Percentiles rank a stretch among this genome's conserved stretches.
These are phyloP conservation scores for Aphidius ervi DNA, from an alignment of 1,140 invertebrate species.

Conservation along the genomic window DNA sequence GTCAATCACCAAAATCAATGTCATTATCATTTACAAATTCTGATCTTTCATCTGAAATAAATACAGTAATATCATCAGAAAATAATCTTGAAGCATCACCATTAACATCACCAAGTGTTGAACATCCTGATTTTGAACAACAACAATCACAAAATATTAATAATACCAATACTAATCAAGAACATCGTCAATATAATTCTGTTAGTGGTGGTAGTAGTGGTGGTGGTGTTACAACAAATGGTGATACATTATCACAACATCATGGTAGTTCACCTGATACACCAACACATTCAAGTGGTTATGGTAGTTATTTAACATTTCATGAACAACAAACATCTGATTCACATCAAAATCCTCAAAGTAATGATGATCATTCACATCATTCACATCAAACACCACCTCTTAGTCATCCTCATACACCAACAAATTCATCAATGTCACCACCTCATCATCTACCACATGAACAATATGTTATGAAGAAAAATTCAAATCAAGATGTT, in stretches of 20 bases:
- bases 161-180: slow-evolving; percentile 27
- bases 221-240: slow-evolving; percentile 28
- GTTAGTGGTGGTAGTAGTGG: slow-evolving; percentile 18
- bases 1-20: slow-evolving; percentile 58
- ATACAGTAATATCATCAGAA: slow-evolving; percentile 70
- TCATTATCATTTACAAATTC: slow-evolving; percentile 67
- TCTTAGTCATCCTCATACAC: slow-evolving; percentile 46
- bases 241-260: slow-evolving; percentile 23
- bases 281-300: slow-evolving; percentile 39
- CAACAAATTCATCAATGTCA: slow-evolving; percentile 47
- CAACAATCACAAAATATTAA: slow-evolving; percentile 49
- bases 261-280: slow-evolving; percentile 44
- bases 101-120: slow-evolving; percentile 63
- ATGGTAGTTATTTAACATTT: slow-evolving; percentile 47
- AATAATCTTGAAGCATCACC: slow-evolving; percentile 60
- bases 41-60: slow-evolving; percentile 72
- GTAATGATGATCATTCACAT: slow-evolving; percentile 39
- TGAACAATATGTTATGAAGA: slow-evolving; percentile 39
- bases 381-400: slow-evolving; percentile 49
- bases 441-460: slow-evolving; percentile 37
- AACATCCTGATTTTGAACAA: slow-evolving; percentile 74
- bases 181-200: slow-evolving; percentile 57
- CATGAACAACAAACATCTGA: slow-evolving; percentile 44
- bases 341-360: slow-evolving; percentile 36
- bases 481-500: slow-evolving; percentile 63